These are phyloP conservation scores for Manduca sexta DNA, from an alignment of 1,140 invertebrate species.

Conservation along the genomic window DNA sequence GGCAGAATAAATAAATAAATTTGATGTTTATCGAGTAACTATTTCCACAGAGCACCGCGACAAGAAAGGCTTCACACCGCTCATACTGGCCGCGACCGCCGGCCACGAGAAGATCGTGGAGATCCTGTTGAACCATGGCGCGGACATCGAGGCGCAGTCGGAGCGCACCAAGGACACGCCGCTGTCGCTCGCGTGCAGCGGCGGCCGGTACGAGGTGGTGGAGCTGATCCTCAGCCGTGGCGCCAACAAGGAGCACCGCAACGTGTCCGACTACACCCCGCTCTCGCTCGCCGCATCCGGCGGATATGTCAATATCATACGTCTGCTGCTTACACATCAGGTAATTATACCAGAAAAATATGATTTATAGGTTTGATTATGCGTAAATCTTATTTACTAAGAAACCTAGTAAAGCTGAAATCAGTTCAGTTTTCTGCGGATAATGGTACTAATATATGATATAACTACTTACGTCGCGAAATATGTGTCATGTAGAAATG, in stretches of 20 bases:
- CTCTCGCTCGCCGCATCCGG: conserved; percentile 97
- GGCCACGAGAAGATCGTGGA: conserved; percentile 97
- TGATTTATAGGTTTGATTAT: too few species aligned
- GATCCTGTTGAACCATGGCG: conserved; percentile 91
- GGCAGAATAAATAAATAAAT: too few species aligned
- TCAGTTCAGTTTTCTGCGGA: too few species aligned
- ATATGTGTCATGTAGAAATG: too few species aligned
- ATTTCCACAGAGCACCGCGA: conserved; percentile 98
- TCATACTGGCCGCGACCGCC: conserved; percentile 97
- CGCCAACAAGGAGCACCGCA: conserved; percentile 99
- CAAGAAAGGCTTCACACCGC: conserved; percentile 98
- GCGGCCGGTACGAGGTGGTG: conserved; percentile 96
- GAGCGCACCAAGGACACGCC: conserved; percentile 99
- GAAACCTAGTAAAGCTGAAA: too few species aligned
- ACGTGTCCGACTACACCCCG: conserved; percentile 99
- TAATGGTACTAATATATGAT: too few species aligned
- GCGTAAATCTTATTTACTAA: too few species aligned
- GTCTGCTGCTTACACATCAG: conserved; percentile 89
- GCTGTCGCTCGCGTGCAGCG: conserved; percentile 96
- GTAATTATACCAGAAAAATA: too few species aligned
- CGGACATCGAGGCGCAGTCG: conserved; percentile 98
- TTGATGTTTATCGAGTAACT: too few species aligned
- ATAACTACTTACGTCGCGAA: too few species aligned
- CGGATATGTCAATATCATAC: conserved; percentile 99
- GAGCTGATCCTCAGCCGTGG: conserved; percentile 91